Evolutionary conservation across 2,797 vertebrate genomes (phyloP), one percentile per base, ranked within the genome.

Genomic region (Bradypodion pumilum): DNA sequence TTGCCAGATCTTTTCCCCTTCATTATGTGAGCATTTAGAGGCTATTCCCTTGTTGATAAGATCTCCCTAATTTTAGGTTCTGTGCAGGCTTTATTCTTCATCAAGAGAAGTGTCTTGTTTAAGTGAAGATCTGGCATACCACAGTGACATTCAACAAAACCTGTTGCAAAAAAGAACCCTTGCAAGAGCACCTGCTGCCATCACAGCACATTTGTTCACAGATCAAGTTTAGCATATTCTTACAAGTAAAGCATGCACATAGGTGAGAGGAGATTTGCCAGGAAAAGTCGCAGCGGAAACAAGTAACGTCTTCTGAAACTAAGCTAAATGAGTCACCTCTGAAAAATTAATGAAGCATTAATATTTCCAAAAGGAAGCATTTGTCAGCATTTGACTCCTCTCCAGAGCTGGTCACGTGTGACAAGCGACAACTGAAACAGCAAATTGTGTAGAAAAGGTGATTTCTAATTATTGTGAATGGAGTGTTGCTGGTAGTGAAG

Each of bases 101-200:
- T 91, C 85, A 37, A 78, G 35, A 29, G 74, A 74, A 89, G 68
- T 85, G 86, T 49, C 25, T 52, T 87, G 66, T 88, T 90, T 91
- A 87, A 89, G 29, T 19, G 25, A 85, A 62, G 27, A 29, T 81
- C 85, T 9, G 0, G 79, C 77, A 75, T n/a, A 25, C 0, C 1
- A 84, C 84, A 86, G 42, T 85, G 73, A 80, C 88, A 87, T 87
- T 56, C 87, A 79, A 2, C 63, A 82, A 74, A 59, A 76, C 6
- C 78, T 89, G 52, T 68, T 85, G 4, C 0, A 0, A 66, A 85
- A 73, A n/a, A n/a, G n/a, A n/a, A n/a, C n/a, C 79, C 37, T 7
- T 56, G 37, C 44, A 70, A 7, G 62, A 81, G 66, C 3, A 7
- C 37, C 15, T 25, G 82, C 0, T 46, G 0, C 46, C 82, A 15